Conservation (phyloP, 2,113 vertebrate species). For the Climacteris rufus region DNA sequence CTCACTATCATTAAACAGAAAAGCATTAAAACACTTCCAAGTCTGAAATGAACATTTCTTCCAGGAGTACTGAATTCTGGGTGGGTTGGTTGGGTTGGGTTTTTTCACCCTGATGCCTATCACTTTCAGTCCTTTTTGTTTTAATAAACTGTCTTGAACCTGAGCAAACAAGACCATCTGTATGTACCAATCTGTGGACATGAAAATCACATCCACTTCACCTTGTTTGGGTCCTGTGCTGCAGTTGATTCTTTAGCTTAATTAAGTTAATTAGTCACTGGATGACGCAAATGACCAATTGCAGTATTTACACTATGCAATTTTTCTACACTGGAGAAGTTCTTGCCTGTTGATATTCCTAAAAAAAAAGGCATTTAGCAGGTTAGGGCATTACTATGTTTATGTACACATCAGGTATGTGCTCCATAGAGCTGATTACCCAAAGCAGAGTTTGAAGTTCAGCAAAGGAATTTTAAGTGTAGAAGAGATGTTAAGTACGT, state of each 20-base stretch:
- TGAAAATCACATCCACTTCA: background rate
- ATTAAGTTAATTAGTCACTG: background rate
- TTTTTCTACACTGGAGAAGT: background rate
- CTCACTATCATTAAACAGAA: background rate
- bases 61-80: background rate
- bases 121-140: background rate
- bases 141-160: background rate
- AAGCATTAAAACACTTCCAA: background rate
- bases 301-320: background rate
- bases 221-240: background rate
- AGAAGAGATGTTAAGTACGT: background rate
- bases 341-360: background rate
- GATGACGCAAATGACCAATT: no score
- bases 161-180: background rate
- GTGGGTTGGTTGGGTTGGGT: background rate
- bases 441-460: background rate
- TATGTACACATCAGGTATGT: background rate
- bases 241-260: background rate
- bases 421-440: background rate
- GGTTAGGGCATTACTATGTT: background rate
- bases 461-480: background rate
- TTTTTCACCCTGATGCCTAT: background rate
- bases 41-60: background rate
- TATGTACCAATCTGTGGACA: background rate
- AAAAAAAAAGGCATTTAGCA: background rate